Base-by-base conservation (phyloP, 2,113 vertebrate genomes). In the Entelurus aequoreus region DNA sequence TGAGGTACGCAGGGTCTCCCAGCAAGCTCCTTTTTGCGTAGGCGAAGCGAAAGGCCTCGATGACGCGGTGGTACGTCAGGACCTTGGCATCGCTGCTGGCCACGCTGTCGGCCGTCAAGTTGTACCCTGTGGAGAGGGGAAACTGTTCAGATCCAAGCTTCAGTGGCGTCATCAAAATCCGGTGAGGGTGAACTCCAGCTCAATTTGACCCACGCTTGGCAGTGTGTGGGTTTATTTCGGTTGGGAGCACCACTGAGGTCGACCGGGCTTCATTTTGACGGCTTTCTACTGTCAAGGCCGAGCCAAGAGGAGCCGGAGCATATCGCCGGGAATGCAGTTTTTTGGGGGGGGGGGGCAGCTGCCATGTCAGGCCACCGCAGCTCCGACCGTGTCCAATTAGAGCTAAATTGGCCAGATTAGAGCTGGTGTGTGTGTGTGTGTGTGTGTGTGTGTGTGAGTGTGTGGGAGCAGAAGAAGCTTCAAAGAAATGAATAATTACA, bases 1-100 rank as follows among this genome's bases (percentile, higher is more conserved):
- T 75, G 48, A 93, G 87, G 78, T 93, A 98, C 0, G 56, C 73
- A 0, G 82, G 92, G 82, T 99, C 96, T 69, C 93, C 96, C 14
- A 99, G 86, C 48, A 92, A 59, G 36, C 90, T 95, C 81, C 97
- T 93, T 85, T 96, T 97, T 63, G 95, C 95, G 0, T 94, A 98
- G 21, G 94, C 93, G 5, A 99, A 99, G 12, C 93, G 94, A 79
- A 95, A 98, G 3, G 95, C 93, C 78, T 99, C 96, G 54, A 93
- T 70, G 0, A 97, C 93, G 60, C 95, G 94, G 69, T 99, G 96
- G 84, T 94, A 97, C 0, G 95, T 98, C 19, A 96, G 83, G 37
- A 88, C 87, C 83, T 90, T 93, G 56, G 87, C 75, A 66, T 94
- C 87, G 0, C 51, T 4, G 0, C 75, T 92, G n/a, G 62, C 78